Base-by-base conservation (phyloP, 2,797 vertebrate species). In the Anableps anableps region DNA sequence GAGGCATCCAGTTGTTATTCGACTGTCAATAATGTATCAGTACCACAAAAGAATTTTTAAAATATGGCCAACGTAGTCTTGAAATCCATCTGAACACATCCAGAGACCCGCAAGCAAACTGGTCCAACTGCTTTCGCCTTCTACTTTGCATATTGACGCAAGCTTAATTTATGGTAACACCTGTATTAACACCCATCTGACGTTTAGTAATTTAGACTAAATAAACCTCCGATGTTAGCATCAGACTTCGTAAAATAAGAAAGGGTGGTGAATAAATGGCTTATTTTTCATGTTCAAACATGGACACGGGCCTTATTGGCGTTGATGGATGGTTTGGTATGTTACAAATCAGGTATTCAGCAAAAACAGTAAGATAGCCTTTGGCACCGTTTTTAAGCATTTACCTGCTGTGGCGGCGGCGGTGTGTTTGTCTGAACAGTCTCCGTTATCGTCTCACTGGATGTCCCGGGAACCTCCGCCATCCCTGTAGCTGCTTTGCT, bases 381-480 rank as follows among this genome's bases (percentile, higher is more conserved):
- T 19, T 19, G 45, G 70, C 16, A 29, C 6, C 45, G 19, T 48
- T 31, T 48, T 31, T 17, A 21, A 29, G 9, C 51, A 31, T 41
- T 21, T 58, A 74, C 96, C 95, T 96, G 96, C 82, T 95, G 96
- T 75, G 95, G 95, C 71, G 95, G 95, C 19, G 96, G 95, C 85
- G 95, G 95, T 1, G 96, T 95, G 81, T 86, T 92, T 0, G 90
- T 91, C 89, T 93, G 86, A 47, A 96, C 94, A 0, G 96, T 96
- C 95, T 96, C 96, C 79, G 96, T 96, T 85, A 96, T 96, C 80
- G 96, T 96, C 85, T 96, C 96, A 85, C 95, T 96, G 29, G 96
- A 96, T 83, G 95, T 95, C 84, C 96, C 94, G 64, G 93, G 94
- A 88, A 94, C 94, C 95, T 96, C 96, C 91, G 96, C 95, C 96